Conservation (phyloP, 2,797 vertebrate species). For the Chlorospingus flavigularis region DNA sequence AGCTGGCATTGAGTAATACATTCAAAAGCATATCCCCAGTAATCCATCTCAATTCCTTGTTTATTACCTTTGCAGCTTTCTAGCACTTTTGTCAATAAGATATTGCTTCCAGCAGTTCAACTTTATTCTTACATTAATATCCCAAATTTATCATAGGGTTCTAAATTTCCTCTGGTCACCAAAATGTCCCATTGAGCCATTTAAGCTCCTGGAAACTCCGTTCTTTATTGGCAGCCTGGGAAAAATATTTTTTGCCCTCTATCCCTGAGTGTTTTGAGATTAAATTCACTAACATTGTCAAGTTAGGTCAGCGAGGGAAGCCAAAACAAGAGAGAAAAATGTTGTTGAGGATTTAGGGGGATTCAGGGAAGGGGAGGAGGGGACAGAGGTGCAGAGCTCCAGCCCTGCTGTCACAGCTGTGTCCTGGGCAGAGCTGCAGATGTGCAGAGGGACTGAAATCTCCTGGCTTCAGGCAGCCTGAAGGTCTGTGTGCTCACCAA, state of each 20-base stretch:
- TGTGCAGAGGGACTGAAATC: not conserved
- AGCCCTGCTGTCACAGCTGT: accelerated
- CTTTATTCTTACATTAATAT: constrained; percentile 46
- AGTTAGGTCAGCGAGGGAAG: not conserved
- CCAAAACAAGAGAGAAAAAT: not conserved
- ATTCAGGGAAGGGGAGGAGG: not conserved
- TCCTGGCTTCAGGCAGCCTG: not conserved
- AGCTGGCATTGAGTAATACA: constrained; percentile 2
- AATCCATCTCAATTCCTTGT: constrained; percentile 54
- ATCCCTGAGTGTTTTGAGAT: constrained; percentile 8
- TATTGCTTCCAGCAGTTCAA: constrained; percentile 10
- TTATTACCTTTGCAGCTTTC: constrained; percentile 41
- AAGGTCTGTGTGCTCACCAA: not conserved
- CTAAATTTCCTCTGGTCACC: constrained; percentile 34
- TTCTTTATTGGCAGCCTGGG: constrained; percentile 20
- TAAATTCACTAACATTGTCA: not conserved
- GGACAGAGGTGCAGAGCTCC: not conserved
- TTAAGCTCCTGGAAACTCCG: constrained; percentile 7
- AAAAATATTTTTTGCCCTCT: constrained; percentile 24
- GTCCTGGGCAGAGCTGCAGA: not conserved
- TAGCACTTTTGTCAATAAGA: constrained; percentile 46
- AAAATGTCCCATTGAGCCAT: not conserved
- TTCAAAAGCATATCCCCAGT: not conserved
- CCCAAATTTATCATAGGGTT: constrained; percentile 43
- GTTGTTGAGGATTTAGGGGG: not conserved